These are phyloP conservation scores for Lucinisca nassula DNA, from an alignment of 2,888 invertebrate genomes.

Conservation along the genomic window DNA sequence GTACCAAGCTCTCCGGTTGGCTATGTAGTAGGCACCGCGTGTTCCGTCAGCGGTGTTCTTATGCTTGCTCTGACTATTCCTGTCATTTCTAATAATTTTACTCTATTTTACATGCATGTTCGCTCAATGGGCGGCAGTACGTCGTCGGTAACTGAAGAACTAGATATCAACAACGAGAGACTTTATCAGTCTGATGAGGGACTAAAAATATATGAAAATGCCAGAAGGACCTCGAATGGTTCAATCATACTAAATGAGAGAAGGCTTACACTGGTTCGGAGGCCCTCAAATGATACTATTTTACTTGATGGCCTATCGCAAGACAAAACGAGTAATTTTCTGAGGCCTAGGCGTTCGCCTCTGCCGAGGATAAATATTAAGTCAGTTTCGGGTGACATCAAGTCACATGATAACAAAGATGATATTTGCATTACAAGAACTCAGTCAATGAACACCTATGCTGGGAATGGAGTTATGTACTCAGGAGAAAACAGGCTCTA, in stretches of 20 bases:
- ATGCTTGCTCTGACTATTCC: slow-evolving; percentile 85
- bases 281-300: slow-evolving; percentile 40
- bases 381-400: slow-evolving; percentile 64
- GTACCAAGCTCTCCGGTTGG: slow-evolving; percentile 81
- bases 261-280: not conserved
- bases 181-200: slow-evolving; percentile 15
- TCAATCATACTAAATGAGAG: slow-evolving; percentile 24
- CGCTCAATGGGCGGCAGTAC: slow-evolving; percentile 60
- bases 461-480: slow-evolving; percentile 76
- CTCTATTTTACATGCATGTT: slow-evolving; percentile 85
- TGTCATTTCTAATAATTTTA: slow-evolving; percentile 86
- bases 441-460: slow-evolving; percentile 71
- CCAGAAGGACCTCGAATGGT: slow-evolving; percentile 10
- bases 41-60: slow-evolving; percentile 84
- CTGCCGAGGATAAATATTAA: slow-evolving; percentile 53
- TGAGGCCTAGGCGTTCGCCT: not conserved
- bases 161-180: not conserved
- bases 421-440: slow-evolving; percentile 69
- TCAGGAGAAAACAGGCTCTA: slow-evolving; percentile 24
- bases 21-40: slow-evolving; percentile 82
- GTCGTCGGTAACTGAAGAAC: slow-evolving; percentile 24
- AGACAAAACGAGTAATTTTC: not conserved
- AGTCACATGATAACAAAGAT: slow-evolving; percentile 64
- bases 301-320: not conserved
- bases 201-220: slow-evolving; percentile 32